phyloP scores from a whole-genome alignment of 2,113 vertebrate species.

The Chrysemys picta region DNA sequence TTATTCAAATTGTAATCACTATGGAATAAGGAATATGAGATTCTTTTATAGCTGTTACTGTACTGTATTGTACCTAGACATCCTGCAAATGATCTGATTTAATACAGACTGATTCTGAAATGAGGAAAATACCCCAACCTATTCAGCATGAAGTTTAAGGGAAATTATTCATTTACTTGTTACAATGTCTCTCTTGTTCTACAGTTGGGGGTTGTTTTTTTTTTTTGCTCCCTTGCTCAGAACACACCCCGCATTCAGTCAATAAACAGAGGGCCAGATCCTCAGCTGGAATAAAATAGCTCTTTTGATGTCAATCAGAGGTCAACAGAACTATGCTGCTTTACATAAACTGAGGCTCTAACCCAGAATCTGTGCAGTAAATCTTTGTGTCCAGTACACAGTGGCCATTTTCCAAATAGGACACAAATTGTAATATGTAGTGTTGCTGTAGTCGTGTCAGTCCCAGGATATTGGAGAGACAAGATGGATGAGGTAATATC shows the following conservation, averaged over 20 bases:
- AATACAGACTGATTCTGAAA: slow-evolving; percentile 24
- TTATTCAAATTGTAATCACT: slow-evolving; percentile 51
- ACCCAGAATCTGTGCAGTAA: not conserved
- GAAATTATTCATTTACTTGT: not conserved
- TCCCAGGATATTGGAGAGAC: not conserved
- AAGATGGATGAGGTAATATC: not conserved
- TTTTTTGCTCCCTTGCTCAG: not conserved
- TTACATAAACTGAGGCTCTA: not conserved
- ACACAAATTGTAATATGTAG: not conserved
- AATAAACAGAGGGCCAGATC: not conserved
- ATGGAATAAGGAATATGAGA: slow-evolving; percentile 41
- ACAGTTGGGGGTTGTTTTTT: not conserved
- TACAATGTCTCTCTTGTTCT: not conserved
- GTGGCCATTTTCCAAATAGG: not conserved
- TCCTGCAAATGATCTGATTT: slow-evolving; percentile 41
- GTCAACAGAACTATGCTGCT: not conserved
- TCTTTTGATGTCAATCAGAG: not conserved
- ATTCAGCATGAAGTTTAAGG: not conserved
- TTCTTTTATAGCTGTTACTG: slow-evolving; percentile 29
- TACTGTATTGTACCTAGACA: not conserved
- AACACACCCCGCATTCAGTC: not conserved
- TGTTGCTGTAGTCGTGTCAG: not conserved
- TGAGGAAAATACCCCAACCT: not conserved
- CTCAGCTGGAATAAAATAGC: not conserved
- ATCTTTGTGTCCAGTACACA: not conserved